Evolutionary conservation across 2,797 vertebrate species (phyloP).

Genomic region (Micropoecilia bifurca): DNA sequence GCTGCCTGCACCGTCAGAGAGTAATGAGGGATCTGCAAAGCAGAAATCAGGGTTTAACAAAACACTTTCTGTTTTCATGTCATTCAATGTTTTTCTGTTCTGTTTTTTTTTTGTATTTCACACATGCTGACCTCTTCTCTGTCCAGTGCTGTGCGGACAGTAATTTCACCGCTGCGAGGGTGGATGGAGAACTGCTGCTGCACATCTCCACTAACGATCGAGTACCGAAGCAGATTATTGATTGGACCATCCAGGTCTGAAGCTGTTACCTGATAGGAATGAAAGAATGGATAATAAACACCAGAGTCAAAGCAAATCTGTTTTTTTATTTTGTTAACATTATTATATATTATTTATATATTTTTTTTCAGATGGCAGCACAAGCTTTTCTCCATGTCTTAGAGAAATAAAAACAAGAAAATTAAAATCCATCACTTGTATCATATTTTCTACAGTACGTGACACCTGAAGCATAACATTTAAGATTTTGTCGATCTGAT

Average conservation of each 20-base stretch:
- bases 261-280: slow-evolving; percentile 85
- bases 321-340: not conserved
- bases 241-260: slow-evolving; percentile 88
- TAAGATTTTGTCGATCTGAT: not conserved
- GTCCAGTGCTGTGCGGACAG: slow-evolving; percentile 86
- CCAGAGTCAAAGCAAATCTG: not conserved
- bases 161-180: slow-evolving; percentile 86
- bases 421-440: not conserved
- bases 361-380: not conserved
- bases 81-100: not conserved
- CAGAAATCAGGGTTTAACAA: not conserved
- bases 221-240: slow-evolving; percentile 90
- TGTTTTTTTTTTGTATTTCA: not conserved
- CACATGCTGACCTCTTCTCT: slow-evolving; percentile 90
- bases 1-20: slow-evolving; percentile 89
- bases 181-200: slow-evolving; percentile 89
- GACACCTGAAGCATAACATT: not conserved
- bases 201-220: slow-evolving; percentile 88
- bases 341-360: not conserved
- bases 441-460: not conserved
- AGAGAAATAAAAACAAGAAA: not conserved
- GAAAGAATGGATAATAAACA: too few relatives aligned
- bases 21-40: slow-evolving; percentile 87
- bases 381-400: not conserved
- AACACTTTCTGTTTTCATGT: not conserved